Conservation (phyloP, 2,888 invertebrate species). For the Cantharis lateralis region DNA sequence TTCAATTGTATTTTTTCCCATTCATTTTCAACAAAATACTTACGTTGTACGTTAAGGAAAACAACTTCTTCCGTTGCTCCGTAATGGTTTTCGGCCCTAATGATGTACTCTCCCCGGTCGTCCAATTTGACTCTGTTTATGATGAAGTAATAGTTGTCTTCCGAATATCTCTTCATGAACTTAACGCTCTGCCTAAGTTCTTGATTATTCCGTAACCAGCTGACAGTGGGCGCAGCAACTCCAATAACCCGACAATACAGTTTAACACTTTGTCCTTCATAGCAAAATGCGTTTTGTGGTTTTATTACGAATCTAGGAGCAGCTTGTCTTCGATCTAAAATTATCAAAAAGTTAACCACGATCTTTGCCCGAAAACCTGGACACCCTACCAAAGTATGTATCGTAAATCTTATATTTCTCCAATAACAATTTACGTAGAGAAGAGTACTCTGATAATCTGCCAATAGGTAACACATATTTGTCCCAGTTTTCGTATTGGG, state of each 20-base stretch:
- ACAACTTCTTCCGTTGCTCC: slow-evolving; percentile 95
- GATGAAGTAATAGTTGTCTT: slow-evolving; percentile 95
- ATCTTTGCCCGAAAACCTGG: neutral
- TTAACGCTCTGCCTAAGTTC: slow-evolving; percentile 97
- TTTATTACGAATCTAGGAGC: slow-evolving; percentile 97
- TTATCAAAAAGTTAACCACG: slow-evolving; percentile 8
- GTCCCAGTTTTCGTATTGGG: slow-evolving; percentile 79
- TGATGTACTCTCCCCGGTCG: slow-evolving; percentile 96
- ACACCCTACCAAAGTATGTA: slow-evolving; percentile 81
- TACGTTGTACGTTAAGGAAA: slow-evolving; percentile 94
- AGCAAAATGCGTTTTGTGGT: slow-evolving; percentile 93
- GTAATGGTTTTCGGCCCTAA: slow-evolving; percentile 95
- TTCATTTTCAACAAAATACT: slow-evolving; percentile 53
- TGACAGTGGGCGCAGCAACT: slow-evolving; percentile 89
- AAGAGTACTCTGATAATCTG: slow-evolving; percentile 95
- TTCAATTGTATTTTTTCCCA: slow-evolving; percentile 12
- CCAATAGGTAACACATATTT: slow-evolving; percentile 93
- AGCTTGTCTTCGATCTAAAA: slow-evolving; percentile 91
- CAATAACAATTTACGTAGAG: slow-evolving; percentile 90
- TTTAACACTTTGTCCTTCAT: slow-evolving; percentile 96
- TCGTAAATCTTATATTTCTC: slow-evolving; percentile 98
- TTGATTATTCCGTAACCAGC: slow-evolving; percentile 93
- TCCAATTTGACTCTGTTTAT: slow-evolving; percentile 95
- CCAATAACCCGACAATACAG: slow-evolving; percentile 97
- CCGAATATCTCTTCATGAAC: slow-evolving; percentile 97